Base-by-base conservation (phyloP, 2,888 invertebrate genomes). In the Sminthurinus aureus region DNA sequence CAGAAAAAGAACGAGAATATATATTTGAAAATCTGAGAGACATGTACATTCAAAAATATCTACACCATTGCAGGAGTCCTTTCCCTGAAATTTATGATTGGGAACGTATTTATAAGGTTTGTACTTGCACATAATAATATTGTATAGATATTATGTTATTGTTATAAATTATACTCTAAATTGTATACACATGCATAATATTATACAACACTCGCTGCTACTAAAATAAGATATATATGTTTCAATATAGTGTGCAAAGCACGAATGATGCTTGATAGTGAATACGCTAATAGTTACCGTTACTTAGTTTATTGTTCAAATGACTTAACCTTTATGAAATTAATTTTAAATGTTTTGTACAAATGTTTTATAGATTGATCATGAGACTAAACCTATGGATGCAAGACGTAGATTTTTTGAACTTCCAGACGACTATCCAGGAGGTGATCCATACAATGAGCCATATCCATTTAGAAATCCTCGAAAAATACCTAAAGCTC, bases 21-120 rank as follows among this genome's bases (percentile, higher is more conserved):
- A 90, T 96, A 64, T 95, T 95, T 89, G 89, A 91, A 0, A 91
- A 90, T 82, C 95, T 94, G 89, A 95, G 95, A 89, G 92, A 93
- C 89, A 89, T 96, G 86, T 91, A 93, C 81, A 91, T 94, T 0
- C 94, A 95, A 89, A 92, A 95, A 86, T 93, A 12, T 52, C 64
- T 50, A 80, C 82, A 52, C 12, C 52, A 20, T 18, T 92, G 93
- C 83, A 92, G 93, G 89, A 91, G 92, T 24, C 90, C 93, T 74
- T 84, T 90, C 15, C 94, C 95, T 26, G 96, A 96, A 91, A 91
- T 94, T 64, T 94, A 94, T 89, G 90, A 93, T 83, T 97, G 96
- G 96, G 96, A 96, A 89, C 93, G 93, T 86, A 94, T 97, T 86
- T 97, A 96, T 90, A 94, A 95, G 87, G 89, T 90, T 38, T 38